Evolutionary conservation across 2,888 invertebrate genomes (phyloP).

Genomic region (Ochropleura plecta): DNA sequence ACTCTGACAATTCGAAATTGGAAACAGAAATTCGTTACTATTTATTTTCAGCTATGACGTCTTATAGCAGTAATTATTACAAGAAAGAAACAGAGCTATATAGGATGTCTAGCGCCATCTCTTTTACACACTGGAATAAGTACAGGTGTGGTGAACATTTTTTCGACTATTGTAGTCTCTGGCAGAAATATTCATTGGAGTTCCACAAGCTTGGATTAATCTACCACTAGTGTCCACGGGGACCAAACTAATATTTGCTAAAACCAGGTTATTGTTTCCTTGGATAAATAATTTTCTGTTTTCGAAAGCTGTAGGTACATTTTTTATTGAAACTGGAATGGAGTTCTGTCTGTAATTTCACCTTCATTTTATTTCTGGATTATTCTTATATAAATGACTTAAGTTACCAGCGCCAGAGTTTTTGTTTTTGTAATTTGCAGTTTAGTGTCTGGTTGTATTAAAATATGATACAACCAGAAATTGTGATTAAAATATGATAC

Average conservation of each 20-base stretch:
- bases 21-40: slow-evolving; percentile 24
- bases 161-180: slow-evolving; percentile 37
- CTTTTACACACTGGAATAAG: too few species aligned
- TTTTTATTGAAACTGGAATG: background rate
- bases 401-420: too few species aligned
- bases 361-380: background rate
- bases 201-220: slow-evolving; percentile 60
- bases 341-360: background rate
- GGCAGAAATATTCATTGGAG: slow-evolving; percentile 30
- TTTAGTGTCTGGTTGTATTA: too few species aligned
- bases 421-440: too few species aligned
- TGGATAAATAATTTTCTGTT: slow-evolving; percentile 28
- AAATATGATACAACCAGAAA: too few species aligned
- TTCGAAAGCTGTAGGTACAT: background rate
- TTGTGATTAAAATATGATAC: too few species aligned
- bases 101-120: too few species aligned
- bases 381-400: background rate
- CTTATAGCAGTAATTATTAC: too few species aligned
- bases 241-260: slow-evolving; percentile 63
- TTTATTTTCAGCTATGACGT: slow-evolving; percentile 8
- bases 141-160: slow-evolving; percentile 45
- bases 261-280: slow-evolving; percentile 34
- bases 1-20: slow-evolving; percentile 40
- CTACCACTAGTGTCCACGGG: slow-evolving; percentile 51
- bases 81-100: too few species aligned